A percentile compares a stretch with the other conserved stretches of the same genome.
Conservation (phyloP, 2,113 vertebrate genomes). For the Megalops atlanticus region DNA sequence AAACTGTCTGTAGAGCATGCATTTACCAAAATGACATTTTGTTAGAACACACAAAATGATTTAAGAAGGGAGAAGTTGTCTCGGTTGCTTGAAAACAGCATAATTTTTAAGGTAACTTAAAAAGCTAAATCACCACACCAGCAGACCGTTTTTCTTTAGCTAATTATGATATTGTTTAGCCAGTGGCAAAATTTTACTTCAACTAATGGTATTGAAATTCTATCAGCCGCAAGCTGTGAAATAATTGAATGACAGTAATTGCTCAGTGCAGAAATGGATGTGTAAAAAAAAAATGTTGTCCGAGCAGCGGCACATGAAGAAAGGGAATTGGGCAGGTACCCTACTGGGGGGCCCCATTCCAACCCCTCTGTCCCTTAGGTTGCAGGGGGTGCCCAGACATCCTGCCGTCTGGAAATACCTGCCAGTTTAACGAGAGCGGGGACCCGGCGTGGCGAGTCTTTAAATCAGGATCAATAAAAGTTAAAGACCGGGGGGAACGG, state of each 20-base stretch:
- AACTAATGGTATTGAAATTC: too few species aligned
- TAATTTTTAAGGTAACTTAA: too few species aligned
- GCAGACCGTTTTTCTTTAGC: neutral
- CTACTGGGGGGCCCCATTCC: neutral
- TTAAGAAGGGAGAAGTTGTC: neutral
- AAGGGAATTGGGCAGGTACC: neutral
- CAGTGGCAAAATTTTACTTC: too few species aligned
- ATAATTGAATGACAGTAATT: too few species aligned
- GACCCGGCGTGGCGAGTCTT: neutral
- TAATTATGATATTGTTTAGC: neutral
- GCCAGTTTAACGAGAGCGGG: conserved; percentile 11
- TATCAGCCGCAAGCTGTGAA: too few species aligned
- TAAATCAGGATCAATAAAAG: conserved; percentile 24
- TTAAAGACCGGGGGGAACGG: conserved; percentile 9
- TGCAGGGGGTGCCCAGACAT: conserved; percentile 7
- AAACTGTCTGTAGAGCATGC: too few species aligned
- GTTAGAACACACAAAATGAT: too few species aligned
- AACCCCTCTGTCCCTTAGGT: conserved; percentile 11
- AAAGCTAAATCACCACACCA: too few species aligned
- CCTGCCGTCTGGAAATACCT: conserved; percentile 17
- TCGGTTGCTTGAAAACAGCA: neutral
- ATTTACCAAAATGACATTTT: too few species aligned
- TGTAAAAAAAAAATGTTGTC: neutral
- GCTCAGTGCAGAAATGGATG: neutral
- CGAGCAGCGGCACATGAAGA: neutral